phyloP scores from a whole-genome alignment of 2,113 vertebrate genomes.

The Gallinago jamesoni region DNA sequence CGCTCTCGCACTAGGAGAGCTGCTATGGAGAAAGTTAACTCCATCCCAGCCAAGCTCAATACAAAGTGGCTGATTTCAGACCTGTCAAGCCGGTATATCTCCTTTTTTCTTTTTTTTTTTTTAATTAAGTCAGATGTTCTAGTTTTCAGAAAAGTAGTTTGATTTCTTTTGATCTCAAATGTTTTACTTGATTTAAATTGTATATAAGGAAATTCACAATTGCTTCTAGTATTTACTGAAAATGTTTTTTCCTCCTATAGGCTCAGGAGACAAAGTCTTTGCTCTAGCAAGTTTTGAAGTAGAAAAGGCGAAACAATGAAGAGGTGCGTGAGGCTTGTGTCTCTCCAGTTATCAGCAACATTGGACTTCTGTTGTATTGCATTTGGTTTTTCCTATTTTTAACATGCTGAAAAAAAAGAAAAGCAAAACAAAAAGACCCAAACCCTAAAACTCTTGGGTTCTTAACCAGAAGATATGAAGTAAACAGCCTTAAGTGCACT shows the following conservation, averaged over 20 bases:
- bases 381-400: slow-evolving; percentile 39
- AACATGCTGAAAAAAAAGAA: background rate
- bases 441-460: background rate
- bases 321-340: background rate
- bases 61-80: background rate
- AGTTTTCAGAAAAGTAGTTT: background rate
- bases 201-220: background rate
- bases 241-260: slow-evolving; percentile 70
- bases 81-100: background rate
- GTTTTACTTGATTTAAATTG: background rate
- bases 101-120: too few species aligned
- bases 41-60: background rate
- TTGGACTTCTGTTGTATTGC: background rate
- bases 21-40: background rate
- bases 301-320: slow-evolving; percentile 84
- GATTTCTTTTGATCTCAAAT: background rate
- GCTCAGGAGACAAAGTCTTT: slow-evolving; percentile 96
- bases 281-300: slow-evolving; percentile 94
- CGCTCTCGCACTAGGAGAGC: background rate
- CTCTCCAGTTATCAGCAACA: background rate
- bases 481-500: slow-evolving; percentile 43
- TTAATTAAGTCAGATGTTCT: background rate
- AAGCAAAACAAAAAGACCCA: background rate
- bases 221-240: background rate
- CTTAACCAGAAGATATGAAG: slow-evolving; percentile 28